phyloP scores from a whole-genome alignment of 2,113 vertebrate species.

The Cyprinus carpio region DNA sequence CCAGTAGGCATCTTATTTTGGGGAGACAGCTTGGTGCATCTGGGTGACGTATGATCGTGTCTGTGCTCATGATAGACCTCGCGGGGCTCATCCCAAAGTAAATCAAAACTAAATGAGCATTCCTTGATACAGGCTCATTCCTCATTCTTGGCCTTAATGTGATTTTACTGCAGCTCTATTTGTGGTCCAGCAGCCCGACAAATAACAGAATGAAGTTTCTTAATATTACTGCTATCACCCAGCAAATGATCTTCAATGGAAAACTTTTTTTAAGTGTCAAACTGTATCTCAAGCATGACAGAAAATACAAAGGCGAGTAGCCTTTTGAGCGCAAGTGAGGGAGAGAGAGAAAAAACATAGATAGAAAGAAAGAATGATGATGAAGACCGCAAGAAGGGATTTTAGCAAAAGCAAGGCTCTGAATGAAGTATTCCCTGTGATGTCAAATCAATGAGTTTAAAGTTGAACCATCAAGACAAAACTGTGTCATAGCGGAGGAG shows the following conservation, averaged over 20 bases:
- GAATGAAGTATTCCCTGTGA: slow-evolving; percentile 41
- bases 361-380: slow-evolving; percentile 12
- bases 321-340: background rate
- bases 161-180: slow-evolving; percentile 51
- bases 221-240: slow-evolving; percentile 11
- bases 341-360: background rate
- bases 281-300: background rate
- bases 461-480: slow-evolving; percentile 42
- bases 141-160: slow-evolving; percentile 50
- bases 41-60: slow-evolving; percentile 42
- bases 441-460: slow-evolving; percentile 28
- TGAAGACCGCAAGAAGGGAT: background rate
- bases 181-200: slow-evolving; percentile 25
- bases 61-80: slow-evolving; percentile 13
- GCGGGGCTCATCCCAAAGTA: slow-evolving; percentile 38
- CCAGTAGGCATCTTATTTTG: slow-evolving; percentile 50
- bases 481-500: slow-evolving; percentile 8
- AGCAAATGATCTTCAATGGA: background rate
- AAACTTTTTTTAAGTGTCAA: slow-evolving; percentile 24
- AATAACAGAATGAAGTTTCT: slow-evolving; percentile 45
- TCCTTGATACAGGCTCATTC: slow-evolving; percentile 47
- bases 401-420: background rate
- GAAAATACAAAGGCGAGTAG: background rate
- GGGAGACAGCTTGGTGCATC: slow-evolving; percentile 20
- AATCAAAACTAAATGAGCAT: slow-evolving; percentile 53